phyloP scores from a whole-genome alignment of 2,797 vertebrate genomes.

The Betta splendens region DNA sequence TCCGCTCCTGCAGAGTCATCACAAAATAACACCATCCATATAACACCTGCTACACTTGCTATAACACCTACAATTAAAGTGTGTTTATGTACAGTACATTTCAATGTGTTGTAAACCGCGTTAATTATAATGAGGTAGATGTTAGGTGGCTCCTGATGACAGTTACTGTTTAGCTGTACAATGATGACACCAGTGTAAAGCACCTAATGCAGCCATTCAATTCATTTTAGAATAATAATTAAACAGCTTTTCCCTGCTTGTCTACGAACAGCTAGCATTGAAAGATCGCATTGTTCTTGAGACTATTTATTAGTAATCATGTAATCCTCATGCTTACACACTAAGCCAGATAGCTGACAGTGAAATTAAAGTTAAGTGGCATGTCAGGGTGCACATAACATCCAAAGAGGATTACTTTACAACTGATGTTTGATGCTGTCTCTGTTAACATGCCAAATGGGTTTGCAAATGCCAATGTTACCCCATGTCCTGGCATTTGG shows the following conservation, averaged over 20 bases:
- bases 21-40: constrained; percentile 2
- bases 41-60: too few species aligned
- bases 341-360: neutral
- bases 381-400: constrained; percentile 24
- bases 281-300: constrained; percentile 20
- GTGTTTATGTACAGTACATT: neutral
- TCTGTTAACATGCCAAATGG: constrained; percentile 16
- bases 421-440: constrained; percentile 30
- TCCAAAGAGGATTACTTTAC: constrained; percentile 57
- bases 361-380: constrained; percentile 30
- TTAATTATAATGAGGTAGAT: neutral
- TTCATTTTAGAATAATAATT: constrained; percentile 23
- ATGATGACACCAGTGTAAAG: constrained; percentile 1
- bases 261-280: constrained; percentile 7
- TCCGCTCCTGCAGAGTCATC: constrained; percentile 86
- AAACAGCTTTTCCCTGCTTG: constrained; percentile 14
- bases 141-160: constrained; percentile 1
- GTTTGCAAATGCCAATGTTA: neutral
- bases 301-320: constrained; percentile 37
- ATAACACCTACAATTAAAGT: too few species aligned
- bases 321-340: constrained; percentile 34
- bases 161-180: neutral
- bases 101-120: neutral
- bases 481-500: neutral
- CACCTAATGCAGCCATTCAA: constrained; percentile 10